Evolutionary conservation across 1,140 invertebrate species (phyloP).

Genomic region (Nilaparvata lugens): DNA sequence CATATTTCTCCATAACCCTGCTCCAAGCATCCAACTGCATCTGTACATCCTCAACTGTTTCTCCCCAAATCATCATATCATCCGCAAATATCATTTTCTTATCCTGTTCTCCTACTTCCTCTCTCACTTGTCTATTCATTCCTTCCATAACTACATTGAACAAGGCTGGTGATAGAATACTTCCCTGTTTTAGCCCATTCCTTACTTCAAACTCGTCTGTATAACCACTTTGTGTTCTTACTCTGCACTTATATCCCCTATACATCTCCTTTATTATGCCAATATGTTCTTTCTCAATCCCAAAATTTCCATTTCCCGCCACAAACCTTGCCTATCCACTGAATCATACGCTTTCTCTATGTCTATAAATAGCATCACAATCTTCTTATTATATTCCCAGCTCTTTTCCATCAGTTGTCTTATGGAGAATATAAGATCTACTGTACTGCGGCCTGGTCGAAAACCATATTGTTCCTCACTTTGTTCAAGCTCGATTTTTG

Average conservation of each 20-base stretch:
- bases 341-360: background rate
- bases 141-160: background rate
- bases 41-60: constrained; percentile 1
- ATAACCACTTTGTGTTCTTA: background rate
- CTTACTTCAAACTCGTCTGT: background rate
- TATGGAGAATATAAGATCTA: background rate
- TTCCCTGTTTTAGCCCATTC: constrained; percentile 1
- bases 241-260: background rate
- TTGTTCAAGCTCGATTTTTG: background rate
- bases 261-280: background rate
- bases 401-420: background rate
- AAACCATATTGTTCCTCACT: background rate
- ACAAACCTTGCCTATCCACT: too few species aligned
- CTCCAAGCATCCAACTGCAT: background rate
- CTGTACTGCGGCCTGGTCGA: background rate
- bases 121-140: background rate
- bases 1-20: background rate
- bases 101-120: background rate
- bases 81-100: constrained; percentile 1
- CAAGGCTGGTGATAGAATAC: background rate
- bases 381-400: background rate
- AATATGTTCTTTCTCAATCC: background rate
- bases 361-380: background rate
- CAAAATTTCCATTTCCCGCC: background rate
- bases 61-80: background rate